Conservation (phyloP, 64 coral and sea anemone species). For the Acropora yongei region DNA sequence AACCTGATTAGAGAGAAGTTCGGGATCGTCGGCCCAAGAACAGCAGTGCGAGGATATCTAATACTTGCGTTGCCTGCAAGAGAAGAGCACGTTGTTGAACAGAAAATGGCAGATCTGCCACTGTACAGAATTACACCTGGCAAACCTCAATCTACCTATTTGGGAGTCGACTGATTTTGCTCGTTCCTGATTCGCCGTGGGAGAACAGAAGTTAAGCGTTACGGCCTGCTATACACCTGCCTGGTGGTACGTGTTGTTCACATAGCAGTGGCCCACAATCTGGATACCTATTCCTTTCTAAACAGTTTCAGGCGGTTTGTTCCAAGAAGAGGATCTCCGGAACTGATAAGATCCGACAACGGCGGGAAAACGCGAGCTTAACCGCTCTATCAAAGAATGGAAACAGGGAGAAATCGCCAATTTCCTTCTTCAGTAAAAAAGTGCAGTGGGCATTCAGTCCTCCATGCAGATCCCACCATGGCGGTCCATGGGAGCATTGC, state of each 20-base stretch:
- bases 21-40: no score
- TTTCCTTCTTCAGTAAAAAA: slow-evolving; percentile 28
- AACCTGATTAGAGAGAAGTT: no score
- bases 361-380: slow-evolving; percentile 1
- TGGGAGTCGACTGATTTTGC: neutral
- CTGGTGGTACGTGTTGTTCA: neutral
- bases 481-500: no score
- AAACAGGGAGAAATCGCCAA: slow-evolving; percentile 11
- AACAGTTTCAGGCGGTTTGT: slow-evolving; percentile 1
- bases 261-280: neutral
- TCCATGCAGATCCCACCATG: no score
- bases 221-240: neutral
- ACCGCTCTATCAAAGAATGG: neutral
- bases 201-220: neutral
- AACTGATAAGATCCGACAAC: slow-evolving; percentile 26
- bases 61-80: no score
- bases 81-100: neutral
- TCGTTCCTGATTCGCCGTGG: neutral
- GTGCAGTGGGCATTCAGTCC: slow-evolving; percentile 34
- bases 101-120: neutral
- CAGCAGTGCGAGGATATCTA: no score
- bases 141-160: neutral
- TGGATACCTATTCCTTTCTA: neutral
- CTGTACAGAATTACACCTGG: neutral
- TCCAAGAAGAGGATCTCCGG: slow-evolving; percentile 14